These are phyloP conservation scores for Lerista edwardsae DNA, from an alignment of 2,797 vertebrate genomes.

Conservation along the genomic window DNA sequence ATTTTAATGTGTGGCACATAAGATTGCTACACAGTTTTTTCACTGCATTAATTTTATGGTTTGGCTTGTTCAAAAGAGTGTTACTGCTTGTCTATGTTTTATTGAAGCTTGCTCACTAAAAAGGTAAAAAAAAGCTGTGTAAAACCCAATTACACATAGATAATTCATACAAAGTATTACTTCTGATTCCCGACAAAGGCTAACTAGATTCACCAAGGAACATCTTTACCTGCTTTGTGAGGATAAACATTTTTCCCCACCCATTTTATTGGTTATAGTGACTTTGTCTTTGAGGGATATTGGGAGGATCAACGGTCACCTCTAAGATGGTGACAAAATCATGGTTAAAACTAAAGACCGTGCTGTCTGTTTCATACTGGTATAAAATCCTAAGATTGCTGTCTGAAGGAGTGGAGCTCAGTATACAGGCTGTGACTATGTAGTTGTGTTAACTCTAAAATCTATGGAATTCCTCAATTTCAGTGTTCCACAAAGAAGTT, in stretches of 20 bases:
- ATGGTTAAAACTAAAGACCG: not conserved
- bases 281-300: not conserved
- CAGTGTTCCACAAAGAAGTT: not conserved
- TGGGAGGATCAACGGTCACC: not conserved
- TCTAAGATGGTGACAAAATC: not conserved
- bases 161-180: constrained; percentile 38
- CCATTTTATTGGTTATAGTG: not conserved
- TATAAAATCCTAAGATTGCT: not conserved
- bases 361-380: too few species aligned
- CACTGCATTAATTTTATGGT: constrained; percentile 74
- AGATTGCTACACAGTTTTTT: constrained; percentile 61
- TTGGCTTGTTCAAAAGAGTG: constrained; percentile 39
- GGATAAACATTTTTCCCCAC: not conserved
- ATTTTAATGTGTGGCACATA: constrained; percentile 59
- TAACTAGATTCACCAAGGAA: not conserved
- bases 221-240: not conserved
- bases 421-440: not conserved
- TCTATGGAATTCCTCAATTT: not conserved
- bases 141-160: constrained; percentile 50
- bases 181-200: not conserved
- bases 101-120: constrained; percentile 52
- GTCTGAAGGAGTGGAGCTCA: not conserved
- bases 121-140: constrained; percentile 44
- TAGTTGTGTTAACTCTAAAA: not conserved
- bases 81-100: constrained; percentile 47